A percentile compares a stretch with the other conserved stretches of the same genome.
Conservation (phyloP, 2,797 vertebrate genomes). For the Adrianichthys oophorus region DNA sequence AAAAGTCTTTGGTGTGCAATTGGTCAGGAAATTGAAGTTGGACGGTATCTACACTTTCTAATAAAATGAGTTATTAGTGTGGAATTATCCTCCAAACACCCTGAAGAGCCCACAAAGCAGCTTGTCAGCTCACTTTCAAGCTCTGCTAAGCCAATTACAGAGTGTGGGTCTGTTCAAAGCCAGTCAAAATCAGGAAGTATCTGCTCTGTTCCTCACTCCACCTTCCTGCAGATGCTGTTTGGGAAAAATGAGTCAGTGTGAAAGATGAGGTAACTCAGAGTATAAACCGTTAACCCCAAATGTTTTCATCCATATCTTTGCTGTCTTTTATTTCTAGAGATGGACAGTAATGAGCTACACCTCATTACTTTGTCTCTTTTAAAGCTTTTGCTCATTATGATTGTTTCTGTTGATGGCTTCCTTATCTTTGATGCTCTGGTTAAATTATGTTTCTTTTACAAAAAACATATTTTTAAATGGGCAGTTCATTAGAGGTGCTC, state of each 20-base stretch:
- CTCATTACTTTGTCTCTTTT: constrained; percentile 27
- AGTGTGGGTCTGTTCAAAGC: constrained; percentile 53
- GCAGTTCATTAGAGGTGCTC: too few relatives aligned
- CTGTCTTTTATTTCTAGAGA: constrained; percentile 11
- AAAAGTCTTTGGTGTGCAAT: constrained; percentile 7
- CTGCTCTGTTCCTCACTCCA: constrained; percentile 19
- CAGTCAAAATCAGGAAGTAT: constrained; percentile 54
- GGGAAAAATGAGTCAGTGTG: constrained; percentile 38
- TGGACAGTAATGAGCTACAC: not conserved
- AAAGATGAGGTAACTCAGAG: constrained; percentile 17
- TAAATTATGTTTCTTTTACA: constrained; percentile 3
- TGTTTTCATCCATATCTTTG: constrained; percentile 5
- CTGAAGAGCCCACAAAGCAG: constrained; percentile 53
- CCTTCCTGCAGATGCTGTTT: constrained; percentile 30
- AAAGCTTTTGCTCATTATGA: constrained; percentile 19
- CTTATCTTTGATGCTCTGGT: constrained; percentile 1
- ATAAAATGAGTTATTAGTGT: constrained; percentile 47
- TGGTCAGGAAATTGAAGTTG: constrained; percentile 15
- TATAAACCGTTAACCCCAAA: constrained; percentile 8
- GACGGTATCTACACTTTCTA: constrained; percentile 22
- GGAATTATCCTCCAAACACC: constrained; percentile 48
- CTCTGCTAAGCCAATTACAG: constrained; percentile 58
- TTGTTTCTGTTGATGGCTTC: not conserved
- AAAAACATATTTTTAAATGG: too few relatives aligned
- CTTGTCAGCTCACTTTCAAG: constrained; percentile 57